phyloP scores from a whole-genome alignment of 1,140 invertebrate species.

The Lamellibrachia luymesi region DNA sequence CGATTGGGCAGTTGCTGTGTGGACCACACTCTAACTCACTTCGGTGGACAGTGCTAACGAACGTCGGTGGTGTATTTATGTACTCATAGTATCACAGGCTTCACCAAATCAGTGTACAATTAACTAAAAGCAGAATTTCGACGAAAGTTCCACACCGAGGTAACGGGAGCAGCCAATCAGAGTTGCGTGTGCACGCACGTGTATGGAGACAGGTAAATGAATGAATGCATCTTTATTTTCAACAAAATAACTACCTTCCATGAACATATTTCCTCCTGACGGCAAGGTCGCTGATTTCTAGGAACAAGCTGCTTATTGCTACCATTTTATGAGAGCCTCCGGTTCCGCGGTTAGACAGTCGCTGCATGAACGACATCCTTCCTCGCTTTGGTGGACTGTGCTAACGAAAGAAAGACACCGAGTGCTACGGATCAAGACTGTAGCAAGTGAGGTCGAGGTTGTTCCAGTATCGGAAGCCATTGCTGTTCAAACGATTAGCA shows the following conservation, averaged over 20 bases:
- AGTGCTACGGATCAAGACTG: no score
- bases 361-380: neutral
- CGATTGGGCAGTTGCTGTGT: no score
- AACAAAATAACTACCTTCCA: no score
- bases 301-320: neutral
- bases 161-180: no score
- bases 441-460: neutral
- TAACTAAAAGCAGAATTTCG: neutral
- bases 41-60: no score
- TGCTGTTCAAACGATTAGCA: neutral
- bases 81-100: neutral
- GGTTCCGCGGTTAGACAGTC: neutral
- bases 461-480: neutral
- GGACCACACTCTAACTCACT: no score
- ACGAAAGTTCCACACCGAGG: neutral
- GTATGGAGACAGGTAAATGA: no score
- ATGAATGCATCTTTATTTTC: no score
- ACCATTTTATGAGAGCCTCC: neutral
- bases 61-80: neutral
- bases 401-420: no score
- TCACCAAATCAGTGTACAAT: neutral
- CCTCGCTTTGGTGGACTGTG: no score
- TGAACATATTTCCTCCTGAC: neutral
- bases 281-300: neutral
- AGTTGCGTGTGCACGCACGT: no score